Percentiles rank a stretch among this genome's conserved stretches.
These are phyloP conservation scores for Eristalis arbustorum DNA, from an alignment of 2,888 invertebrate genomes.

Conservation along the genomic window DNA sequence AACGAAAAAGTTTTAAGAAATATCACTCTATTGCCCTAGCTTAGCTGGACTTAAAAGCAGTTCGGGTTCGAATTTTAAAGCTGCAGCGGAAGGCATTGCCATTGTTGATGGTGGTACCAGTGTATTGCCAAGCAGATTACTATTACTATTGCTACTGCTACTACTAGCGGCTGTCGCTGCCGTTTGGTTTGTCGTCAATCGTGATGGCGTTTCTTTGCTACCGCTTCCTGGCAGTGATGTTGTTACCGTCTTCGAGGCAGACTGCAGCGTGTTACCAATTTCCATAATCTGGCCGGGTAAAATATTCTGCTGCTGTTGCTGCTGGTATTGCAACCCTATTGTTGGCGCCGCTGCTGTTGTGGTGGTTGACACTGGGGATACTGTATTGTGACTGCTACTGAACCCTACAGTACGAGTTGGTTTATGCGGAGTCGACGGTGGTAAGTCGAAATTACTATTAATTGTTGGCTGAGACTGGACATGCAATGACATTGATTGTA, in stretches of 20 bases:
- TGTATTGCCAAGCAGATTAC: conserved; percentile 47
- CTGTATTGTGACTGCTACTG: conserved; percentile 29
- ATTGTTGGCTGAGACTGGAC: conserved; percentile 49
- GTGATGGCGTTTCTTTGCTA: conserved; percentile 37
- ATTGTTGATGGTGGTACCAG: conserved; percentile 63
- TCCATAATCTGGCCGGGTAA: conserved; percentile 71
- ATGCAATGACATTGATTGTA: conserved; percentile 69
- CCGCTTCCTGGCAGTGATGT: conserved; percentile 59
- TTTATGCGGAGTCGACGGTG: conserved; percentile 76
- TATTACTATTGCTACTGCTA: conserved; percentile 50
- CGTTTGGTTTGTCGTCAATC: conserved; percentile 45
- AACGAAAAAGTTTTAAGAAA: background rate
- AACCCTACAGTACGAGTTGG: conserved; percentile 71
- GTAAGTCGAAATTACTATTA: conserved; percentile 73
- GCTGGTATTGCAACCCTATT: conserved; percentile 57
- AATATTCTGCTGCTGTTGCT: conserved; percentile 63
- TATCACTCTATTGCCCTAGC: conserved; percentile 77
- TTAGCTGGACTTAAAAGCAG: conserved; percentile 80
- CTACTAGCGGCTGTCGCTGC: conserved; percentile 43
- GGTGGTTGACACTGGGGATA: conserved; percentile 56
- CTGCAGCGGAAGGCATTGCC: conserved; percentile 52
- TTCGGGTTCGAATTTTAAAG: conserved; percentile 78
- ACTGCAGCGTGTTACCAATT: conserved; percentile 74
- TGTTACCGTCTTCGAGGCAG: conserved; percentile 73
- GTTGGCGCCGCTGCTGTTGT: conserved; percentile 51